Conservation (phyloP, 2,113 vertebrate genomes). For the Nerophis lumbriciformis region DNA sequence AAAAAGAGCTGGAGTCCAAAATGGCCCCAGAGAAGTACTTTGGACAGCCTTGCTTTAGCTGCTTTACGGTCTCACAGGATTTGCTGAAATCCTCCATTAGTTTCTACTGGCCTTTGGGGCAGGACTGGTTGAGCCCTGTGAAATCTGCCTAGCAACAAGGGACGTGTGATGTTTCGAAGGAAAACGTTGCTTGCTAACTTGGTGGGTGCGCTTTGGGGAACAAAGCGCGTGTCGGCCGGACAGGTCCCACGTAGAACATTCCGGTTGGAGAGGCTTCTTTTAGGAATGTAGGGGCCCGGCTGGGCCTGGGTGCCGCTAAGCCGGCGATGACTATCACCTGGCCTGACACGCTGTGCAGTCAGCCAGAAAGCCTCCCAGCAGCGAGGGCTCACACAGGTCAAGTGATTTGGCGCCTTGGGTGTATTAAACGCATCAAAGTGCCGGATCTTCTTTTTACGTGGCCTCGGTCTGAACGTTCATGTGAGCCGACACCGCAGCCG, state of each 20-base stretch:
- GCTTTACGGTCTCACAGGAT: too few relatives aligned
- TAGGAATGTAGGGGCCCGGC: neutral
- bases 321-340: slow-evolving; percentile 79
- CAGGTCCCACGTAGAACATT: neutral
- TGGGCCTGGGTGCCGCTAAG: neutral
- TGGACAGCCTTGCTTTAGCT: too few relatives aligned
- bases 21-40: too few relatives aligned
- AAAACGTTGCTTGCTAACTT: too few relatives aligned
- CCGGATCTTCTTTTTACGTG: slow-evolving; percentile 59
- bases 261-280: neutral
- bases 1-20: too few relatives aligned
- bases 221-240: neutral
- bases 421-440: slow-evolving; percentile 81
- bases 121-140: too few relatives aligned
- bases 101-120: too few relatives aligned
- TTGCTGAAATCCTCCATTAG: too few relatives aligned
- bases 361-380: slow-evolving; percentile 73
- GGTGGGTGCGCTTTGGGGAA: too few relatives aligned
- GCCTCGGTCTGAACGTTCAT: slow-evolving; percentile 58
- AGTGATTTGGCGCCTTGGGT: slow-evolving; percentile 83
- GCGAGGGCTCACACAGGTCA: slow-evolving; percentile 78
- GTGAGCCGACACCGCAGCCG: slow-evolving; percentile 61
- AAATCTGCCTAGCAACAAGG: too few relatives aligned
- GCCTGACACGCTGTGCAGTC: slow-evolving; percentile 75
- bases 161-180: too few relatives aligned